These are phyloP conservation scores for Trachops cirrhosus DNA, from an alignment of 2,797 vertebrate genomes.

Conservation along the genomic window DNA sequence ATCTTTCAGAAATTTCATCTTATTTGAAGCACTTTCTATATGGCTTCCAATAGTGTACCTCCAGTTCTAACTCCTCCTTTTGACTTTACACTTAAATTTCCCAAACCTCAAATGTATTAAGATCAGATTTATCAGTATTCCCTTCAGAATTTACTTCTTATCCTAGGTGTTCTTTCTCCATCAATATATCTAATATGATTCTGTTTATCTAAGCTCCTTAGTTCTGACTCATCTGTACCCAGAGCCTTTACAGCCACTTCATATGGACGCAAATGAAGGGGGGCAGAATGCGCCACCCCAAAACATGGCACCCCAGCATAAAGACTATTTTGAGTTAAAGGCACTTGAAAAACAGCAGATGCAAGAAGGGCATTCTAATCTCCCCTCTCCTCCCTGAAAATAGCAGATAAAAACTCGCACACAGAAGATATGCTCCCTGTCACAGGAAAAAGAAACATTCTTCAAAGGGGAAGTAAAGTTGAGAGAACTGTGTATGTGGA, in stretches of 20 bases:
- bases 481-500: background rate
- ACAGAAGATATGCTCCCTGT: background rate
- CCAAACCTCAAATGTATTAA: background rate
- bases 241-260: background rate
- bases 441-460: background rate
- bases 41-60: background rate
- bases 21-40: background rate
- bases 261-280: background rate
- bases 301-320: background rate
- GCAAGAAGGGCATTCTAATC: background rate
- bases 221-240: background rate
- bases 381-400: background rate
- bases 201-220: background rate
- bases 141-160: background rate
- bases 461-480: background rate
- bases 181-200: background rate
- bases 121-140: background rate
- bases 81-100: background rate
- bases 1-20: background rate
- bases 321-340: background rate
- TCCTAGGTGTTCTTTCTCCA: background rate
- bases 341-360: background rate
- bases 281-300: background rate
- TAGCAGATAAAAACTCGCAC: background rate
- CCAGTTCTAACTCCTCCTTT: background rate